Base-by-base conservation (phyloP, 2,797 vertebrate species). In the Myoxocephalus aenaeus region DNA sequence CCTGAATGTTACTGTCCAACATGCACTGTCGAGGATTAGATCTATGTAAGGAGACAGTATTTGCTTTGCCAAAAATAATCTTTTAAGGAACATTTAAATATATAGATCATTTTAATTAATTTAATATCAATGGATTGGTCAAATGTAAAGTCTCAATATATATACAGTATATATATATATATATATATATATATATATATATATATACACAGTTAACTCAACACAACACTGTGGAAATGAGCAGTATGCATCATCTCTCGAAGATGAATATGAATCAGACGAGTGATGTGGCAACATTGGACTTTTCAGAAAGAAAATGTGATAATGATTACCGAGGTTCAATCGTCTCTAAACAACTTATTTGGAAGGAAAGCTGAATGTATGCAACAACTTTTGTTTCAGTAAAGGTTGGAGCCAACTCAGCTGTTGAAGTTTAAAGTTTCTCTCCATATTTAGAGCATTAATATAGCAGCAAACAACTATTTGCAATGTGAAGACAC, bases 271-370 rank as follows among this genome's bases (percentile, higher is more conserved):
- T 53, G 3, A 75, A 32, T 53, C 75, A 84, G 56, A 54, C 1
- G 5, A 46, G 27, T 1, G 13, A 44, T 77, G 56, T 70, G 27
- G 75, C 44, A 84, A 73, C 38, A 64, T 65, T 50, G 53, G 58
- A 68, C 15, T 67, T 80, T 74, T 3, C n/a, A 18, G 27, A 65
- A n/a, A 8, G 20, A 63, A 68, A 64, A 64, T 67, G 4, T 20
- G 32, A 40, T 46, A 15, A 51, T 27, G 17, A 17, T 73, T 50
- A 38, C 5, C 27, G 40, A 34, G 29, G 38, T 25, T 12, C 7
- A 22, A 51, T 13, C 11, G 9, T 22, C 46, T n/a, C n/a, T 10
- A 4, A 22, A 51, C n/a, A 25, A n/a, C 2, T 1, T 44, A 4
- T 20, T 50, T 50, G 3, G 10, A 10, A 46, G 15, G 6, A 46